Evolutionary conservation across 2,797 vertebrate species (phyloP), one percentile per base, ranked within the genome.

Genomic region (Premnoplex brunnescens): DNA sequence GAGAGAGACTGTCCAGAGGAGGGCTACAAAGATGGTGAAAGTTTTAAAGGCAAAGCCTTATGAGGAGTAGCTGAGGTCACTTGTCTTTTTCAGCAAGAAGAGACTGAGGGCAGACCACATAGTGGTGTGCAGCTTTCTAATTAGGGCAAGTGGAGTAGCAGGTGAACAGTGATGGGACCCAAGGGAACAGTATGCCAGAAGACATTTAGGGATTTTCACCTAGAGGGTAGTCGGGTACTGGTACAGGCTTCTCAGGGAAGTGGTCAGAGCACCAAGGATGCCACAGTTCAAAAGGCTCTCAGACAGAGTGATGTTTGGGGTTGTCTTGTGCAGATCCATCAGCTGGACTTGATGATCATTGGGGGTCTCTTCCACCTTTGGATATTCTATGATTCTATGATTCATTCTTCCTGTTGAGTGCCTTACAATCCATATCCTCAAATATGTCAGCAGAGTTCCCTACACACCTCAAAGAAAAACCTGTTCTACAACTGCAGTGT

Each of bases 81-180:
- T 62, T 55, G 39, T 24, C 28, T 63, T 44, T 15, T 28, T 82
- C 48, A 43, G 10, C 13, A 60, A 48, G 17, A 62, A 24, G 27
- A 56, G 19, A 32, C 22, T 55, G 34, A 48, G 26, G 32, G 6
- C 19, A 75, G 49, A 49, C 10, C 21, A 32, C 49, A 49, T 27
- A 0, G 0, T 0, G 2, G 36, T 15, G 7, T 37, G 62, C 16
- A 43, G 41, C 27, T 82, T 76, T 1, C 0, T 76, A 20, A 49
- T 3, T 8, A n/a, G 20, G 32, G 32, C 19, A 62, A 4, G 3
- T 63, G 23, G 27, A 69, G 20, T 22, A 7, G 9, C 0, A 1
- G 27, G 11, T 49, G n/a, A 56, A n/a, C 63, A 37, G n/a, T 26
- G 44, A 18, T 30, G 49, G 43, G 16, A 44, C 7, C 7, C 36